These are phyloP conservation scores for Rhyacophila brunnea DNA, from an alignment of 1,140 invertebrate genomes.

Conservation along the genomic window DNA sequence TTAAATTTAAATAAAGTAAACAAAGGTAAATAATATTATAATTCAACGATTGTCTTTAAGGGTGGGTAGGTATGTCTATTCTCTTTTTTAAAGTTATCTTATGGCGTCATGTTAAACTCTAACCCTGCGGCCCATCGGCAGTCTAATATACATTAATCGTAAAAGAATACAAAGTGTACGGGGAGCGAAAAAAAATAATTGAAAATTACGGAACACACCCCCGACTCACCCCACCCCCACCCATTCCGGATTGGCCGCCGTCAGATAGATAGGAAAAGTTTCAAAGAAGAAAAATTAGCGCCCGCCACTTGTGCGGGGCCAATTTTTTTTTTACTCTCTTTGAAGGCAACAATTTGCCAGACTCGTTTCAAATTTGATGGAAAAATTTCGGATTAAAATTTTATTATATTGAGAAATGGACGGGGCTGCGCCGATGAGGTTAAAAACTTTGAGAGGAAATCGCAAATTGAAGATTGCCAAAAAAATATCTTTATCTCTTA, in stretches of 20 bases:
- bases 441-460: neutral
- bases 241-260: neutral
- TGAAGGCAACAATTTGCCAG: conserved; percentile 35
- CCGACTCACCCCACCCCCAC: conserved; percentile 1
- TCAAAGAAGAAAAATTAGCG: conserved; percentile 34
- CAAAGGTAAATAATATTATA: no score
- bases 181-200: conserved; percentile 34
- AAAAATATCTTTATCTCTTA: no score
- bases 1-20: no score
- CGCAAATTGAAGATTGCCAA: no score
- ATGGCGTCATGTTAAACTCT: conserved; percentile 14
- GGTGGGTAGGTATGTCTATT: no score
- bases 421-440: neutral
- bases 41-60: no score
- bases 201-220: conserved; percentile 30
- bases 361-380: conserved; percentile 37
- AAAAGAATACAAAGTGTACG: conserved; percentile 20
- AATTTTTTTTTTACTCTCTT: conserved; percentile 33
- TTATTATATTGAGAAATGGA: conserved; percentile 34
- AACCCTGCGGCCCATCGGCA: conserved; percentile 25
- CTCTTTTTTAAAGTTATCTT: no score
- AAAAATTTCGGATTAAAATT: conserved; percentile 37
- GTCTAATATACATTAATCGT: conserved; percentile 20
- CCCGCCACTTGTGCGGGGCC: conserved; percentile 7
- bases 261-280: conserved; percentile 34